Conservation (phyloP, 1,140 invertebrate genomes). For the Heliconius himera region DNA sequence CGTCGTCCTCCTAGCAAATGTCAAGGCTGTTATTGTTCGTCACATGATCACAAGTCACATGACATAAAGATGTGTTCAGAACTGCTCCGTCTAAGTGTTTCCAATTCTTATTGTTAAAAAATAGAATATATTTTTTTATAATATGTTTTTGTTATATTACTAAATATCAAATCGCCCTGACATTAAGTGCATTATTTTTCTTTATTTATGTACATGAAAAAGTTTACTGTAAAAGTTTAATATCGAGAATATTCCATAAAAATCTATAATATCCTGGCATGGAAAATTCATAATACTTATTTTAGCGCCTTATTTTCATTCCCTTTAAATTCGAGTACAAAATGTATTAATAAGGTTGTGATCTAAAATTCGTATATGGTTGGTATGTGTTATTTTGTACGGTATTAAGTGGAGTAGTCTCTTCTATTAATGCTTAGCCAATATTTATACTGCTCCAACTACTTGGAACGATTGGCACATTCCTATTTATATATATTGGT, state of each 20-base stretch:
- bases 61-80: constrained; percentile 28
- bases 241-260: too few species aligned
- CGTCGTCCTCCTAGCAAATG: constrained; percentile 47
- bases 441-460: constrained; percentile 51
- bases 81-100: constrained; percentile 22
- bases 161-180: too few species aligned
- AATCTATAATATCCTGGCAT: too few species aligned
- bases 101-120: constrained; percentile 20
- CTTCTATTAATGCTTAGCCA: constrained; percentile 40
- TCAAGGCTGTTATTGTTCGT: constrained; percentile 62
- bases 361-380: too few species aligned
- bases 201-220: too few species aligned
- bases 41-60: constrained; percentile 55
- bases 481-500: constrained; percentile 40
- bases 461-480: constrained; percentile 38
- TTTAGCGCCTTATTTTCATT: too few species aligned
- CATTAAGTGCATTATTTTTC: too few species aligned
- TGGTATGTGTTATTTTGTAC: not conserved
- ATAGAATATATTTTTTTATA: not conserved
- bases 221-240: too few species aligned
- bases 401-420: constrained; percentile 13
- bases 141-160: too few species aligned
- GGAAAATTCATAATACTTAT: too few species aligned
- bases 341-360: too few species aligned
- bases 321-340: too few species aligned